phyloP scores from a whole-genome alignment of 2,113 vertebrate genomes.

The human region GRCh38 chr7:22369501-22370000 shows the following conservation, averaged over 20 bases:
- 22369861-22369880: constrained; percentile 67
- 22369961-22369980: constrained; percentile 15
- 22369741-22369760: constrained; percentile 38
- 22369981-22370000: constrained; percentile 48
- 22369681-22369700: background rate
- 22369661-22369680: background rate
- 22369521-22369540: background rate
- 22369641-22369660: background rate
- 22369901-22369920: background rate
- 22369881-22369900: constrained; percentile 46
- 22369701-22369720: constrained; percentile 25
- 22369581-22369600: background rate
- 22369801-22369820: background rate
- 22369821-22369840: background rate
- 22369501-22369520: background rate
- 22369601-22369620: background rate
- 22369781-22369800: constrained; percentile 48
- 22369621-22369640: background rate
- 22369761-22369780: background rate
- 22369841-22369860: constrained; percentile 53
- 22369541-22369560: background rate
- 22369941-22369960: constrained; percentile 42
- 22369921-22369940: constrained; percentile 1
- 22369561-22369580: background rate
- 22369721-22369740: background rate